phyloP scores from a whole-genome alignment of 2,888 invertebrate species.

The Clitarchus hookeri region DNA sequence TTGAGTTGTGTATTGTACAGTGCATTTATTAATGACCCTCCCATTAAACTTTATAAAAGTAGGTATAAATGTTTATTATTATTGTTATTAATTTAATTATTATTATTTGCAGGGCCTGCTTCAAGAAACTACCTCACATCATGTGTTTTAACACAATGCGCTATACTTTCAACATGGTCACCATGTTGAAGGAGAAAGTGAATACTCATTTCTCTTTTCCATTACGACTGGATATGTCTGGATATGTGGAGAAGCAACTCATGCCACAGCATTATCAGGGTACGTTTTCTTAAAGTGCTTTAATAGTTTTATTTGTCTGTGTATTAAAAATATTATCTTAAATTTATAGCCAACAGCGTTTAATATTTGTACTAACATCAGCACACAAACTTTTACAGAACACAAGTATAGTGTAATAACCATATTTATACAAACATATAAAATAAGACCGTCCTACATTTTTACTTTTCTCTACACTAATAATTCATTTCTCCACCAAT shows the following conservation, averaged over 20 bases:
- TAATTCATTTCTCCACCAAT: too few species aligned
- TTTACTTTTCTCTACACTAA: too few species aligned
- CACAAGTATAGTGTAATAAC: too few species aligned
- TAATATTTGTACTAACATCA: too few species aligned
- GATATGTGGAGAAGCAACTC: conserved; percentile 90
- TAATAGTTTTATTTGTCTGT: background rate
- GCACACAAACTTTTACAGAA: too few species aligned
- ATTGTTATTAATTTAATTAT: conserved; percentile 27
- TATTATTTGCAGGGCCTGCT: conserved; percentile 72
- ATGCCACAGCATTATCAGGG: conserved; percentile 88
- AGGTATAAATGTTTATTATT: background rate
- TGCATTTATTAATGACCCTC: too few species aligned
- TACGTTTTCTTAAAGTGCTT: conserved; percentile 48
- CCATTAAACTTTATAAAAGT: too few species aligned
- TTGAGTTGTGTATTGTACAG: too few species aligned
- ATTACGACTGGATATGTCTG: conserved; percentile 89
- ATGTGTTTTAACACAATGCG: conserved; percentile 97
- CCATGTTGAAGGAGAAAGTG: conserved; percentile 96
- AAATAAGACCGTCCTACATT: too few species aligned
- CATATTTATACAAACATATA: too few species aligned
- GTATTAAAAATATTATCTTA: too few species aligned
- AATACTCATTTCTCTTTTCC: conserved; percentile 98
- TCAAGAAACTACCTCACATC: conserved; percentile 90
- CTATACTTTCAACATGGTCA: conserved; percentile 96
- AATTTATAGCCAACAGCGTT: too few species aligned